Evolutionary conservation across 2,797 vertebrate species (phyloP), one percentile per base, ranked within the genome.

Genomic region (Myotis pilosus): DNA sequence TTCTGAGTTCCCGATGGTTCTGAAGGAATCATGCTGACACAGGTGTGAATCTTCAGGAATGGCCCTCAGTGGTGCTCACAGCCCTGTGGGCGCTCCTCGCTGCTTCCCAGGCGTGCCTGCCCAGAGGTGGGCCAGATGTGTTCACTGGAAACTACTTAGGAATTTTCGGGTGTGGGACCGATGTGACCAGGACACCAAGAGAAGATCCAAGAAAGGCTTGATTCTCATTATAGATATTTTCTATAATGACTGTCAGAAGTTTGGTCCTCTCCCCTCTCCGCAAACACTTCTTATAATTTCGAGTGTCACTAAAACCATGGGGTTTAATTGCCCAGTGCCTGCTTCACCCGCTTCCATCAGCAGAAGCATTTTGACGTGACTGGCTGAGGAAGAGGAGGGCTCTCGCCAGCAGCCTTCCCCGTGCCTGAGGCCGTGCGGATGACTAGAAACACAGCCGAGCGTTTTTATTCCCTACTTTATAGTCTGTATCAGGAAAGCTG

Each of bases 1-100:
- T 47, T 80, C 82, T 17, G 78, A 55, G 49, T 78, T 92, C 53
- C 68, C 91, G 47, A 80, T 64, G 85, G 87, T 68, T 95, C 84
- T 86, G 74, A 87, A 85, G 62, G 89, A 93, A 86, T 81, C 38
- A 92, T 53, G 84, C 47, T 25, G 87, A 47, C 38, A 72, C 33
- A 44, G 5, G 17, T 55, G 69, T 83, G 83, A 94, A 81, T n/a
- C 0, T 62, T 91, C 60, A 25, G 28, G 69, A 92, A 49, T 44
- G 55, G 12, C 69, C 36, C n/a, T 57, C 57, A 75, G 66, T 22
- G 64, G 68, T 72, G 28, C 47, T 41, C 83, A 22, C 0, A 0
- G 38, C 87, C 72, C 78, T 81, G 71, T 11, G 55, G 91, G 55
- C 36, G 68, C 36, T 87, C 66, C 8, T 12, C 13, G 64, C 17